Evolutionary conservation across 2,113 vertebrate genomes (phyloP).

Genomic region (Antechinus flavipes): DNA sequence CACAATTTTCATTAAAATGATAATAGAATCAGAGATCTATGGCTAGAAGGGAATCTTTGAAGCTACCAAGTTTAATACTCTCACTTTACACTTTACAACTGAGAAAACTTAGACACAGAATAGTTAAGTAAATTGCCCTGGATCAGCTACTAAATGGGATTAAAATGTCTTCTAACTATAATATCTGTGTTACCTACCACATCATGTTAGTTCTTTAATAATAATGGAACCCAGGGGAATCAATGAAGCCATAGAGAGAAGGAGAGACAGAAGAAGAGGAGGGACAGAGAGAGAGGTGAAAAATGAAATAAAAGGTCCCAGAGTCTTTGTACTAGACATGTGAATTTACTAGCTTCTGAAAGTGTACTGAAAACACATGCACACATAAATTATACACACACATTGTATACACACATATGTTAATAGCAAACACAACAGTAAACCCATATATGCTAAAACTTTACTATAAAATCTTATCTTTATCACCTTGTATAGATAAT

Average conservation of each 20-base stretch:
- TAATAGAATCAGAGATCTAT: too few species aligned
- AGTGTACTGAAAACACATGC: not conserved
- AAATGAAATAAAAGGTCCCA: not conserved
- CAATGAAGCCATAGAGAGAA: not conserved
- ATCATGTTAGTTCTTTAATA: not conserved
- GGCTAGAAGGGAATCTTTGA: too few species aligned
- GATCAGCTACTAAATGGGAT: too few species aligned
- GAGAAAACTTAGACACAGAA: too few species aligned
- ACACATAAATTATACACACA: not conserved
- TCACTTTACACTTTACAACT: too few species aligned
- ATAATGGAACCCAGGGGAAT: not conserved
- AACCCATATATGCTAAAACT: not conserved
- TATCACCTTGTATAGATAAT: conserved; percentile 3
- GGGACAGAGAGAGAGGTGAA: not conserved
- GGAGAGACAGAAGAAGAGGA: too few species aligned
- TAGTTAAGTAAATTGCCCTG: too few species aligned
- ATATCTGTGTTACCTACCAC: not conserved
- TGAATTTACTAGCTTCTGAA: not conserved
- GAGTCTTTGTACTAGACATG: not conserved
- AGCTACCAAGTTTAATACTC: too few species aligned
- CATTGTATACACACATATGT: too few species aligned
- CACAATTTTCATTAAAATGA: not conserved
- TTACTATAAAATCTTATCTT: not conserved
- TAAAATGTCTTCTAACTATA: not conserved
- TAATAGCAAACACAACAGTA: not conserved